Base-by-base conservation (phyloP, 2,888 invertebrate species). In the Pardosa pseudoannulata region DNA sequence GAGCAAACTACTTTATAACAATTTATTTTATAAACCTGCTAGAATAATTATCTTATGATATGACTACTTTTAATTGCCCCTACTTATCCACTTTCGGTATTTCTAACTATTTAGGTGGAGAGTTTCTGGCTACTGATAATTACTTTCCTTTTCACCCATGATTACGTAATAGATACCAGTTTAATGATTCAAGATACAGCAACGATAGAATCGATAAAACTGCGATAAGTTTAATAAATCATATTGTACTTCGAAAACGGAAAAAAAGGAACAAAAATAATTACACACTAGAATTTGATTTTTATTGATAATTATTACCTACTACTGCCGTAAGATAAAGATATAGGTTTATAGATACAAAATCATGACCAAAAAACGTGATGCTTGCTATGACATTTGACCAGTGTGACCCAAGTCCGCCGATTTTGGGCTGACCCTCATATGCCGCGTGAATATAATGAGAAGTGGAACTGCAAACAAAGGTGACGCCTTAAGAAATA, bases 361-460 rank as follows among this genome's bases (percentile, higher is more conserved):
- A 56, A 56, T 56, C 56, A 56, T 56, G 56, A 56, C 23, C 5
- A 23, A 1, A 56, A 56, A 56, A 56, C 56, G 56, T 56, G 56
- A 56, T 11, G 56, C 2, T 23, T 56, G 56, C 56, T 2, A 56
- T 56, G 56, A 56, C 23, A 23, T 19, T 23, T 56, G 56, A 56
- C 23, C 56, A 56, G 3, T 56, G 6, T 23, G 7, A 16, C 1
- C 23, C 5, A 56, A 56, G 56, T 16, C n/a, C n/a, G 23, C 19
- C 23, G 23, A n/a, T n/a, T 23, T 56, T 23, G 2, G 56, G 11
- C 56, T 23, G 56, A 23, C 23, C 19, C 5, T 23, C 11, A 2
- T 56, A 56, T 56, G 56, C 23, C 1, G 3, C 23, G 23, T 23
- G 56, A 56, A 56, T 56, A 16, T 23, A 46, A 36, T 46, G 16